These are phyloP conservation scores for Dysdera silvatica DNA, from an alignment of 1,140 invertebrate species.

Conservation along the genomic window DNA sequence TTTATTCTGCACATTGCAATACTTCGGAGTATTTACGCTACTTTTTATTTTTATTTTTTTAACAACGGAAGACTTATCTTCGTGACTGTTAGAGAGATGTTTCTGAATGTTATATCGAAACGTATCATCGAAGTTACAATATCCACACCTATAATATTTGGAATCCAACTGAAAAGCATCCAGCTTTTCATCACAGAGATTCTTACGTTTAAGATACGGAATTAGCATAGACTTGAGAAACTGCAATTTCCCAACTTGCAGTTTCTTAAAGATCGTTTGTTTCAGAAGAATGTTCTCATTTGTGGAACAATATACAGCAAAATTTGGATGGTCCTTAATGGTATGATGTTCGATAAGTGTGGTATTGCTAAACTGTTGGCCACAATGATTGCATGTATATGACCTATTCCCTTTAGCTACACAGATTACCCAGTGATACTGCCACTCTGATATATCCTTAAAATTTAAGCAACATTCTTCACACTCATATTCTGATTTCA, in stretches of 20 bases:
- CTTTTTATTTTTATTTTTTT: background rate
- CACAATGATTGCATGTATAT: constrained; percentile 3
- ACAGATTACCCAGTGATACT: background rate
- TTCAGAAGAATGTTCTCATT: no score
- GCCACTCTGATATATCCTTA: background rate
- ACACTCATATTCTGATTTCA: no score
- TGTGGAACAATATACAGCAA: no score
- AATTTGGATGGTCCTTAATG: constrained; percentile 1
- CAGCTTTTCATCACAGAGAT: no score
- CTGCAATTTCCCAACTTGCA: no score
- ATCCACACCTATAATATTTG: no score
- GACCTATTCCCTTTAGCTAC: background rate
- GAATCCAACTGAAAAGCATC: no score
- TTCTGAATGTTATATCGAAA: background rate
- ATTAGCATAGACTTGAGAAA: no score
- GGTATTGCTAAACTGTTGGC: background rate
- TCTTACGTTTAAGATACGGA: no score
- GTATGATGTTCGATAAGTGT: constrained; percentile 8
- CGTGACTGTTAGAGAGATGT: background rate
- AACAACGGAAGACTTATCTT: background rate
- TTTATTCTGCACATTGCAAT: constrained; percentile 3
- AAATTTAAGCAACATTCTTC: constrained; percentile 2
- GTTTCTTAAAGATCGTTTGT: no score
- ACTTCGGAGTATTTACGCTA: background rate
- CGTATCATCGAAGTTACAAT: no score